Conservation (phyloP, 1,140 invertebrate species). For the Apis dorsata region DNA sequence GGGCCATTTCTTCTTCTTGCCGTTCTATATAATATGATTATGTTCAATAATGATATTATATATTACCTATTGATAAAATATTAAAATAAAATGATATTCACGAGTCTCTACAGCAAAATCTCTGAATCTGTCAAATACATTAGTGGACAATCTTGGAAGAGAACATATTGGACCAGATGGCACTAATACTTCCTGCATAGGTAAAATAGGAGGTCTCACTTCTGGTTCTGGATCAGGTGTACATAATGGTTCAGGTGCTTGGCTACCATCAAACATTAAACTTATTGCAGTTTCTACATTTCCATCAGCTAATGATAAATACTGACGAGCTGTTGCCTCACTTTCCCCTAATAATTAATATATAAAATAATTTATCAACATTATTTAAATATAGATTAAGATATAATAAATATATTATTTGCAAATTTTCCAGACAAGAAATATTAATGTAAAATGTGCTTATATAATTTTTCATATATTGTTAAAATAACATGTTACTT, state of each 20-base stretch:
- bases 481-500: background rate
- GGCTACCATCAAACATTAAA: conserved; percentile 74
- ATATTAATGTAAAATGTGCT: background rate
- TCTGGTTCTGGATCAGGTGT: conserved; percentile 72
- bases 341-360: conserved; percentile 63
- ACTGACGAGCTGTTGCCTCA: conserved; percentile 72
- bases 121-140: conserved; percentile 85
- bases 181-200: conserved; percentile 82
- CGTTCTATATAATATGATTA: conserved; percentile 68
- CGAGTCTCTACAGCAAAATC: conserved; percentile 85
- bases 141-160: conserved; percentile 78
- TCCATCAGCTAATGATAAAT: conserved; percentile 73
- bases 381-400: background rate
- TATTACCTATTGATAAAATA: background rate
- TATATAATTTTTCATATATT: too few relatives aligned
- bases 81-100: conserved; percentile 67
- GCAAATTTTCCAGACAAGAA: background rate
- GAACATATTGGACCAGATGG: conserved; percentile 76
- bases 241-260: conserved; percentile 43
- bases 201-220: conserved; percentile 85
- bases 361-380: background rate
- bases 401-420: background rate
- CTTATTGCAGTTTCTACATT: conserved; percentile 78
- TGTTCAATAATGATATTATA: background rate
- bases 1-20: conserved; percentile 79